Base-by-base conservation (phyloP, 2,113 vertebrate genomes). In the Xiphophorus maculatus region DNA sequence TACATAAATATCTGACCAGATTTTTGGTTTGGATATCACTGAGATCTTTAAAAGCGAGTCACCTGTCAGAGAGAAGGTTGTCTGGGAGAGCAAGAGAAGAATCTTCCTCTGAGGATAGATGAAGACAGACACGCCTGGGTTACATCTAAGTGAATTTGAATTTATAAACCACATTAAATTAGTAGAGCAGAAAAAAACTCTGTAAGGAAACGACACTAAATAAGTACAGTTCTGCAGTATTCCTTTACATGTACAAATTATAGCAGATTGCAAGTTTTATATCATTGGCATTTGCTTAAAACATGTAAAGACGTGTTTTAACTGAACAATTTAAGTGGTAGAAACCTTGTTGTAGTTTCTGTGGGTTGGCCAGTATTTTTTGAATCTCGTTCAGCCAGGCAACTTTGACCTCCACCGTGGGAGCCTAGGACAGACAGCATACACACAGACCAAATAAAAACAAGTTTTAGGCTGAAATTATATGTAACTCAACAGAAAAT, bases 381-480 rank as follows among this genome's bases (percentile, higher is more conserved):
- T 94, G 90, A 72, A 99, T 96, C 94, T 98, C 96, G 63, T 91
- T 95, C 76, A 99, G 83, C 98, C 98, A 99, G 1, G 94, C 88
- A 77, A 95, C 94, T 94, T 99, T 99, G 90, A 97, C 92, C 79
- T 99, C 97, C 58, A 96, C 33, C 11, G 95, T 96, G 17, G 96
- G 93, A 82, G 98, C 98, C 98, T 99, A 73, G 8, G 42, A 87
- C 63, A 70, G 35, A 33, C 58, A 63, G 44, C 62, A 35, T 54
- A 35, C 74, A 19, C 4, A 79, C n/a, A 58, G 5, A 48, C 44
- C 44, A 48, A 3, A 48, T 14, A 15, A 42, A 48, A 15, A 44
- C 66, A 14, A 51, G 51, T 7, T 28, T 72, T 15, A 68, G 27
- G 33, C 33, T 33, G 15, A 58, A 44, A 67, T 13, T 61, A 3